These are phyloP conservation scores for Chlorops oryzae DNA, from an alignment of 1,140 invertebrate species.

Conservation along the genomic window DNA sequence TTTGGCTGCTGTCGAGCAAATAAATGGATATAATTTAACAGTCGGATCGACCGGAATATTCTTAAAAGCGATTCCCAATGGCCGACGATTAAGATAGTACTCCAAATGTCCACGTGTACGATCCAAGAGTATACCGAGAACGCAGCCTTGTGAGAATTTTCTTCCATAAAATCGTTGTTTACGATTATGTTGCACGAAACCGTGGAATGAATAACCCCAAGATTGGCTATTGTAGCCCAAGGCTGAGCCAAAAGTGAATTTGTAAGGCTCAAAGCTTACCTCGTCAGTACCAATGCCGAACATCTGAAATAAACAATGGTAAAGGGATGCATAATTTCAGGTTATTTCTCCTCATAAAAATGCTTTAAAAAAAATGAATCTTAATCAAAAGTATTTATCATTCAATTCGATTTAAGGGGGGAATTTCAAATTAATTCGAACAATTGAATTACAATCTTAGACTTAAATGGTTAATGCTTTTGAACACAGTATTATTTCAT, in stretches of 20 bases:
- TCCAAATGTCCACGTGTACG: slow-evolving; percentile 66
- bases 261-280: slow-evolving; percentile 53
- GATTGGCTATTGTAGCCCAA: slow-evolving; percentile 65
- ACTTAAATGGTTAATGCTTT: no score
- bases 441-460: no score
- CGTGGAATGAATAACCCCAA: slow-evolving; percentile 73
- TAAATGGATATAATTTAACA: slow-evolving; percentile 64
- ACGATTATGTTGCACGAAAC: slow-evolving; percentile 60
- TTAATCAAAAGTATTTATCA: no score
- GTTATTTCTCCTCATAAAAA: no score
- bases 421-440: no score
- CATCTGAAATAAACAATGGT: slow-evolving; percentile 61
- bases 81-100: slow-evolving; percentile 62
- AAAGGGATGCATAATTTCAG: no score
- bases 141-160: slow-evolving; percentile 54
- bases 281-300: slow-evolving; percentile 70
- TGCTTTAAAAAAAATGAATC: no score
- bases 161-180: slow-evolving; percentile 50
- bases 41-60: slow-evolving; percentile 42
- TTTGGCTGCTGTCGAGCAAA: slow-evolving; percentile 68
- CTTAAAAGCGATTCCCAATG: slow-evolving; percentile 38
- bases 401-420: no score
- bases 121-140: slow-evolving; percentile 66
- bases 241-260: slow-evolving; percentile 62
- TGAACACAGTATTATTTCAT: no score